A percentile compares a stretch with the other conserved stretches of the same genome.
phyloP scores from a whole-genome alignment of 2,888 invertebrate species.

The Andricus curvator region DNA sequence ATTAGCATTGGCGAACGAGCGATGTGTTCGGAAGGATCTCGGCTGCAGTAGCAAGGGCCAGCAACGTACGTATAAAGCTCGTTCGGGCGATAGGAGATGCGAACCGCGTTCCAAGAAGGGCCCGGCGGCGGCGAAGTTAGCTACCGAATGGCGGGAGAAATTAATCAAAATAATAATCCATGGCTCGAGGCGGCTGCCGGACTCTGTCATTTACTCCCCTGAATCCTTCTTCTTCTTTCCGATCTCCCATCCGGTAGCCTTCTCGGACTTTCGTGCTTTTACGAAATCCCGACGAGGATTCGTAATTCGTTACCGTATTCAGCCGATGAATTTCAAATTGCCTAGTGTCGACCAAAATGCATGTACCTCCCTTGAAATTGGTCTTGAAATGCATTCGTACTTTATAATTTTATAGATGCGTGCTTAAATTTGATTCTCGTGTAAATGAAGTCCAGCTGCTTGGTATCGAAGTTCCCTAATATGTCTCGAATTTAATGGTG shows the following conservation, averaged over 20 bases:
- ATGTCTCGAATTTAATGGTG: neutral
- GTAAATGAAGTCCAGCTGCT: neutral
- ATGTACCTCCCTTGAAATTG: constrained; percentile 1
- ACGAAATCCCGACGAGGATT: constrained; percentile 52
- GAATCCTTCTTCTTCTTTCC: constrained; percentile 61
- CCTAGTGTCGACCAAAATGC: constrained; percentile 13
- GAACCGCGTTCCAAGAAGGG: constrained; percentile 58
- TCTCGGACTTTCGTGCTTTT: constrained; percentile 44
- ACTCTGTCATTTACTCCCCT: constrained; percentile 68
- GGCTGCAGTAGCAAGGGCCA: constrained; percentile 6
- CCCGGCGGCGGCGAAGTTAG: constrained; percentile 62
- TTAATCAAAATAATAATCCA: constrained; percentile 72
- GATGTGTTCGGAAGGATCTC: constrained; percentile 14
- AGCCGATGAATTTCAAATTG: constrained; percentile 32
- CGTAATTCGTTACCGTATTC: constrained; percentile 50
- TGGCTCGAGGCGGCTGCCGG: constrained; percentile 63
- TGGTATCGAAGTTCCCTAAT: neutral
- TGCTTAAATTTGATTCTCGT: neutral
- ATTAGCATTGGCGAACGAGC: constrained; percentile 32
- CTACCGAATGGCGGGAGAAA: constrained; percentile 71
- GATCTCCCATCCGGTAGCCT: constrained; percentile 62
- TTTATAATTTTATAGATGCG: neutral
- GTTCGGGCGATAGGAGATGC: constrained; percentile 37
- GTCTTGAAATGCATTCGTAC: neutral
- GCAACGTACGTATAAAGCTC: constrained; percentile 30